These are phyloP conservation scores for Nomada ferruginata DNA, from an alignment of 2,888 invertebrate species.

Conservation along the genomic window DNA sequence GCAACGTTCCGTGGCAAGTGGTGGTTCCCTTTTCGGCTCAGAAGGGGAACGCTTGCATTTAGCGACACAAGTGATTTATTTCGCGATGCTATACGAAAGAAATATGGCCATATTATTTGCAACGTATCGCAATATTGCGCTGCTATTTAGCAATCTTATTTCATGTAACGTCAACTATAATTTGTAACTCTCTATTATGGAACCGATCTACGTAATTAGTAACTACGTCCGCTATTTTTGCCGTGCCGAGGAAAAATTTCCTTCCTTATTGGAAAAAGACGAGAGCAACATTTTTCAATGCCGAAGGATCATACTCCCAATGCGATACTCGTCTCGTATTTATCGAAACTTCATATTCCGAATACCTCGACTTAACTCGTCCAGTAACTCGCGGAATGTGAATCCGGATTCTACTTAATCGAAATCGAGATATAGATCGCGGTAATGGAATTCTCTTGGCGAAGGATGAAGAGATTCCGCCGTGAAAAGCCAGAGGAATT, in stretches of 20 bases:
- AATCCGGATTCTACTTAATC: slow-evolving; percentile 52
- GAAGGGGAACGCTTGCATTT: not conserved
- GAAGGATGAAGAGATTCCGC: slow-evolving; percentile 41
- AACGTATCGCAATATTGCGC: no score
- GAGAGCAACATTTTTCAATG: no score
- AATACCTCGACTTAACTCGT: slow-evolving; percentile 51
- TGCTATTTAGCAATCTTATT: no score
- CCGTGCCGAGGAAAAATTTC: not conserved
- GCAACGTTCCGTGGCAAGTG: no score
- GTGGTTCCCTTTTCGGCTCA: no score
- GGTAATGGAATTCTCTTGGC: slow-evolving; percentile 50
- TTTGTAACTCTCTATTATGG: not conserved
- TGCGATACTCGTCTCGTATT: slow-evolving; percentile 13
- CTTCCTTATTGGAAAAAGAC: not conserved
- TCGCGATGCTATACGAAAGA: not conserved
- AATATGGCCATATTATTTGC: not conserved
- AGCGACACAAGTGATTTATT: slow-evolving; percentile 5
- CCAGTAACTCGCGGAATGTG: slow-evolving; percentile 56
- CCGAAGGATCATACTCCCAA: no score
- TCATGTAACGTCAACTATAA: not conserved
- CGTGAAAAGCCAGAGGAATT: slow-evolving; percentile 14
- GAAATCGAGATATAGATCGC: slow-evolving; percentile 57
- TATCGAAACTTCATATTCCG: slow-evolving; percentile 58
- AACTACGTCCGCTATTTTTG: not conserved
- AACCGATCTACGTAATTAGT: not conserved